These are phyloP conservation scores for Mycetomoellerius zeteki DNA, from an alignment of 1,140 invertebrate species.

Conservation along the genomic window DNA sequence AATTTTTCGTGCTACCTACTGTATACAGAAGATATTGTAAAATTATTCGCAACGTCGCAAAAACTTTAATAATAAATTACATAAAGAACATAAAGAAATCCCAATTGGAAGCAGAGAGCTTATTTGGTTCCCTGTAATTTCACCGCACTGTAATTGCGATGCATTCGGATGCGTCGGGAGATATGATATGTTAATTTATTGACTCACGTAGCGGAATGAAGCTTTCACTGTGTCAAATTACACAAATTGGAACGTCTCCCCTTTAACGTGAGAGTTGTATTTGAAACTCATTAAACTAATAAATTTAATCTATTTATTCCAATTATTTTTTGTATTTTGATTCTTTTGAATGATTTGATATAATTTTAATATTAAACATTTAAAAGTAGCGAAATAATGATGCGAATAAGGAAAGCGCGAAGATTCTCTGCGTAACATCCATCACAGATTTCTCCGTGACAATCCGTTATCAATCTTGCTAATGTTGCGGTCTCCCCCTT, in stretches of 20 bases:
- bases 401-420: neutral
- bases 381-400: neutral
- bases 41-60: neutral
- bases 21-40: neutral
- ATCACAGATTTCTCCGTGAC: conserved; percentile 73
- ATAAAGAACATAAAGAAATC: neutral
- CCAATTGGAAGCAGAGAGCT: neutral
- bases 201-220: conserved; percentile 65
- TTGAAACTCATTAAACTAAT: conserved; percentile 10
- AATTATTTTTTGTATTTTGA: conserved; percentile 8
- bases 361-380: conserved; percentile 1
- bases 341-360: neutral
- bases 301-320: neutral
- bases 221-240: neutral
- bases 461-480: conserved; percentile 79
- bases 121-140: conserved; percentile 14
- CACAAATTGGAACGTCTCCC: neutral
- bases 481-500: conserved; percentile 66
- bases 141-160: conserved; percentile 70
- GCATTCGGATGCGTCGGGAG: conserved; percentile 76
- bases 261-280: neutral
- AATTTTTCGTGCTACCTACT: neutral
- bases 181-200: conserved; percentile 76
- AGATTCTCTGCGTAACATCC: conserved; percentile 63
- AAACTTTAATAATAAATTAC: neutral